Evolutionary conservation across 1,140 invertebrate species (phyloP).

Genomic region (Euwallacea fornicatus): DNA sequence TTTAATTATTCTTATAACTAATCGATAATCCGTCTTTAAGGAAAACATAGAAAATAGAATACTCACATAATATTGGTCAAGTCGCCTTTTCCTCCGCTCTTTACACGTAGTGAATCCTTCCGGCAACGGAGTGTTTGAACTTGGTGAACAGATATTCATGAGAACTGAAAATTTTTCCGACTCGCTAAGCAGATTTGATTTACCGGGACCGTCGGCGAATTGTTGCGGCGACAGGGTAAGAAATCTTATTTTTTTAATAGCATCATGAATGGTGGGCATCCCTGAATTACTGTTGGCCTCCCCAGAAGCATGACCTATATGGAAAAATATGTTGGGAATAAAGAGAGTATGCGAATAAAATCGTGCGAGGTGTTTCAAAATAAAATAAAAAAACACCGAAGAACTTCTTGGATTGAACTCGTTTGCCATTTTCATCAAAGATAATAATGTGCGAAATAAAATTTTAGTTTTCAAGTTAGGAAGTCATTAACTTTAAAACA

Average conservation of each 20-base stretch:
- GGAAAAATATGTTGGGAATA: neutral
- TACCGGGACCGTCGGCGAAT: slow-evolving; percentile 77
- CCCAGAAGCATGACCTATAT: slow-evolving; percentile 38
- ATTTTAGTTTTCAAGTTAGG: too few relatives aligned
- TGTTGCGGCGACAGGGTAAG: slow-evolving; percentile 74
- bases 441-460: too few relatives aligned
- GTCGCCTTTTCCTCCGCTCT: slow-evolving; percentile 31
- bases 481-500: too few relatives aligned
- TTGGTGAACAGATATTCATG: slow-evolving; percentile 75
- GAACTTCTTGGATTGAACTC: too few relatives aligned
- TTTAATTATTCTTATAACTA: neutral
- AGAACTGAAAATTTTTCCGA: slow-evolving; percentile 78
- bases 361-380: neutral
- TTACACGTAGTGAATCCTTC: slow-evolving; percentile 63
- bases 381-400: neutral
- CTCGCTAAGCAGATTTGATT: slow-evolving; percentile 69
- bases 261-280: slow-evolving; percentile 51
- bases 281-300: slow-evolving; percentile 37
- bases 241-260: slow-evolving; percentile 71
- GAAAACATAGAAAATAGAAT: neutral
- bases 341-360: neutral
- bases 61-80: slow-evolving; percentile 25
- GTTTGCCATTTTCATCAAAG: too few relatives aligned
- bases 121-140: slow-evolving; percentile 66
- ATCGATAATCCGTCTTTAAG: too few relatives aligned